Evolutionary conservation across 1,140 invertebrate species (phyloP).

Genomic region (Achroia grisella): DNA sequence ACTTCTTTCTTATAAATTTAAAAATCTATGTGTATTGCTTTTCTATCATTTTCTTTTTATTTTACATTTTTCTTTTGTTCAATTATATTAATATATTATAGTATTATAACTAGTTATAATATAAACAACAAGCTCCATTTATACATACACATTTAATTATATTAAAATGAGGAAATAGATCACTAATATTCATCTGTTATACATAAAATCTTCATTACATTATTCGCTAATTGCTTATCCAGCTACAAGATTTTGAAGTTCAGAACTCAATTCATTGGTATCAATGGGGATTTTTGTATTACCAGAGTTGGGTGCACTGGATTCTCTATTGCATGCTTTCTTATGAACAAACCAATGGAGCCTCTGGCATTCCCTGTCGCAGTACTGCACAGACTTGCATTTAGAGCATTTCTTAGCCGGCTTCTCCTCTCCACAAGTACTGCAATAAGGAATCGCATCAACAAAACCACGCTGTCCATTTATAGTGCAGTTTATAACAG

Average conservation of each 20-base stretch:
- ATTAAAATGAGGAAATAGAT: not conserved
- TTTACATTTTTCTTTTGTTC: no score
- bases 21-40: no score
- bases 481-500: slow-evolving; percentile 87
- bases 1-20: no score
- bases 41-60: no score
- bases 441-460: slow-evolving; percentile 84
- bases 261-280: slow-evolving; percentile 55
- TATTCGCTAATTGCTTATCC: slow-evolving; percentile 36
- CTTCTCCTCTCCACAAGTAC: slow-evolving; percentile 91
- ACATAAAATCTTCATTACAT: not conserved
- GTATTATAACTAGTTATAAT: not conserved
- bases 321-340: slow-evolving; percentile 82
- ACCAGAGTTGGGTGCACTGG: slow-evolving; percentile 40
- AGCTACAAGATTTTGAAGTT: slow-evolving; percentile 64
- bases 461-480: slow-evolving; percentile 90
- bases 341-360: slow-evolving; percentile 98
- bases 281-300: slow-evolving; percentile 56
- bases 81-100: no score
- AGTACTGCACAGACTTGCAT: slow-evolving; percentile 95
- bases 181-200: not conserved
- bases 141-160: slow-evolving; percentile 8
- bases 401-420: slow-evolving; percentile 95
- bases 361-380: slow-evolving; percentile 94
- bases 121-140: not conserved